Conservation (phyloP, 2,797 vertebrate species). For the Numenius phaeopus region DNA sequence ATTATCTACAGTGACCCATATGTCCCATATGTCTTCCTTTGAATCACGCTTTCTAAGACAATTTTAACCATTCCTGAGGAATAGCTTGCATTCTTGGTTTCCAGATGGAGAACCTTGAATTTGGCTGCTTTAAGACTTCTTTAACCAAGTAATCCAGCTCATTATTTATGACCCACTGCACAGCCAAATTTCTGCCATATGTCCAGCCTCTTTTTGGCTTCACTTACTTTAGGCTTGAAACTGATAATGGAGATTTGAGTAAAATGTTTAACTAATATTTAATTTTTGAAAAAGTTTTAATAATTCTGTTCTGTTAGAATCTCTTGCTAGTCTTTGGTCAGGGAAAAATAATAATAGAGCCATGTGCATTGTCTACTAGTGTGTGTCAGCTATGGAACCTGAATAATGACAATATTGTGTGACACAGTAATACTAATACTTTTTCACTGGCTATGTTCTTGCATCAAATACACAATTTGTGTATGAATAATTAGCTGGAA, state of each 20-base stretch:
- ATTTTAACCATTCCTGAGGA: neutral
- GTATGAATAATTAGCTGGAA: neutral
- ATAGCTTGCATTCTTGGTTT: neutral
- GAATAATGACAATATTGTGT: neutral
- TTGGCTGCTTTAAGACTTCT: neutral
- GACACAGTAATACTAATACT: neutral
- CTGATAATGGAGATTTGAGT: neutral
- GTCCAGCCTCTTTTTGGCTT: neutral
- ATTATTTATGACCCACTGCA: neutral
- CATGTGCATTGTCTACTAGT: neutral
- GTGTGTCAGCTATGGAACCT: neutral
- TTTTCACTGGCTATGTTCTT: neutral
- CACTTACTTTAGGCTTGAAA: neutral
- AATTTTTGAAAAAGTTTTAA: neutral
- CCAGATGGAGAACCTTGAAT: neutral
- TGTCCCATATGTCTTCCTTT: neutral
- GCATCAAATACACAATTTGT: neutral
- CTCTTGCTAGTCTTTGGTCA: neutral
- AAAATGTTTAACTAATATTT: neutral
- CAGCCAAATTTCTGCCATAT: neutral
- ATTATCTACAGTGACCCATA: neutral
- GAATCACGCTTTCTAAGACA: neutral
- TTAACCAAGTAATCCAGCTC: neutral
- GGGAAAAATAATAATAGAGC: neutral
- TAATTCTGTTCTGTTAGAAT: neutral